Percentiles rank a stretch among this genome's conserved stretches.
phyloP scores from a whole-genome alignment of 1,140 invertebrate genomes.

The Zaprionus ghesquierei region DNA sequence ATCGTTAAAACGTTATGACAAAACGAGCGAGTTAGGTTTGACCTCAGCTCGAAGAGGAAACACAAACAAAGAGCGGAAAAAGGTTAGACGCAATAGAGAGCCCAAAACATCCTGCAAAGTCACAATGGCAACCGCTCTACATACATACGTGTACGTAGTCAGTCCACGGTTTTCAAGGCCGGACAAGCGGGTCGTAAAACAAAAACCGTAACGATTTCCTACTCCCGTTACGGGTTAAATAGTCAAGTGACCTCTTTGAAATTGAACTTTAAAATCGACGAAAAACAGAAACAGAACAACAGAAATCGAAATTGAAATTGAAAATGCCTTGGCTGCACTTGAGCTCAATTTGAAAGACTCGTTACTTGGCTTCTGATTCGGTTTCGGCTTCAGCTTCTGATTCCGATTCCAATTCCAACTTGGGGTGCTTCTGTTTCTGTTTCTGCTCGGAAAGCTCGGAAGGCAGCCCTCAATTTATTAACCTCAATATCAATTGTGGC shows the following conservation, averaged over 20 bases:
- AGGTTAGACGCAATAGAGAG: conserved; percentile 40
- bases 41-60: conserved; percentile 36
- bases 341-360: conserved; percentile 69
- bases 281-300: background rate
- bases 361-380: background rate
- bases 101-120: conserved; percentile 37
- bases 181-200: conserved; percentile 49
- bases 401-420: background rate
- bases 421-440: conserved; percentile 8
- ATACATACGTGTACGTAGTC: too few relatives aligned
- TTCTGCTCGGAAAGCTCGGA: conserved; percentile 47
- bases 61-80: conserved; percentile 26
- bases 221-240: conserved; percentile 56
- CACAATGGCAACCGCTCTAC: conserved; percentile 22
- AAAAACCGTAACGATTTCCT: conserved; percentile 5
- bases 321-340: conserved; percentile 67
- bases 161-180: conserved; percentile 42
- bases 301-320: conserved; percentile 21
- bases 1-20: conserved; percentile 18
- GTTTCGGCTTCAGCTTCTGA: conserved; percentile 1
- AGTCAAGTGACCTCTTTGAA: conserved; percentile 59
- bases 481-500: conserved; percentile 78
- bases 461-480: conserved; percentile 75
- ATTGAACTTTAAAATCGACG: conserved; percentile 50
- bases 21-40: conserved; percentile 4